Evolutionary conservation across 1,140 invertebrate genomes (phyloP), one percentile per base, ranked within the genome.

Genomic region (Rhagoletis pomonella): DNA sequence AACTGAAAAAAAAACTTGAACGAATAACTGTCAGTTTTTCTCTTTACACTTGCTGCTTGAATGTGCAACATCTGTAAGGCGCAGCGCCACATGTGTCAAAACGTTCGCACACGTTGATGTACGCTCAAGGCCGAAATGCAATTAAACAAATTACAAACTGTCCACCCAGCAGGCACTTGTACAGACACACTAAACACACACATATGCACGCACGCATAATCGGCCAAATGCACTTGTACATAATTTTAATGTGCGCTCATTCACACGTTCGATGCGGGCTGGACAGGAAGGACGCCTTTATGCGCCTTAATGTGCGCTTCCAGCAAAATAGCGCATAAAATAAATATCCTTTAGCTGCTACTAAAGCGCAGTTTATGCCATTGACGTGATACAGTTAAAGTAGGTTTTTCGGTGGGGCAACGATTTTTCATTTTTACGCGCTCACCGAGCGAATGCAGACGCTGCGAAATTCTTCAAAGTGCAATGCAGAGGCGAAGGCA

Each of bases 131-230:
- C 91, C 87, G 88, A 91, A 90, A 87, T 84, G 91, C 89, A 91
- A 91, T 91, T 91, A 92, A 91, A 92, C 91, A 92, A 92, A 91
- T 91, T 90, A 89, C 89, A 89, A 89, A 87, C 87, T 88, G 64
- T 89, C 62, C 84, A 86, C 87, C 69, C 69, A 86, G 84, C 29
- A 44, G 42, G 4, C 59, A 85, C 29, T 60, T 4, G 29, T 19
- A 14, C 29, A 44, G 7, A 44, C 4, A 42, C 2, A 14, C 4
- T 9, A 10, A 29, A 29, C 29, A 85, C 58, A 58, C n/a, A 39
- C 47, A 81, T 55, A 7, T 3, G 50, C 10, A 10, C 2, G 9
- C 1, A 55, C 4, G 9, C 4, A 55, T 55, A 9, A 5, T 55
- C 50, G 10, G 5, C 50, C 5, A 55, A 58, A 29, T 58, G 58